phyloP scores from a whole-genome alignment of 2,888 invertebrate species.

The Hirtodrosophila histrioides region DNA sequence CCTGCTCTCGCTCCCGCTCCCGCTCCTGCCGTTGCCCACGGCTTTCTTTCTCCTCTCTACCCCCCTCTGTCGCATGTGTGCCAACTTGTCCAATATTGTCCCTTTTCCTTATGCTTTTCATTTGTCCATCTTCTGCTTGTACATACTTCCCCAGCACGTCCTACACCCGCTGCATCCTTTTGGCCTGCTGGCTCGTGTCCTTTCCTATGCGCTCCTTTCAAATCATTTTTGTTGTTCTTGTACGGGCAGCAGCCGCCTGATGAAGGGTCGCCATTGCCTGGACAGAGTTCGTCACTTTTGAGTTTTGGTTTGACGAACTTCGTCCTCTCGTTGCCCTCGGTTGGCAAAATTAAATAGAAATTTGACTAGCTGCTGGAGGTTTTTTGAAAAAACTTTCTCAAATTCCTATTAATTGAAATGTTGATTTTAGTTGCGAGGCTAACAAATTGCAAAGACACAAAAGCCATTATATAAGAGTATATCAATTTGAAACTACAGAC shows the following conservation, averaged over 20 bases:
- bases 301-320: slow-evolving; percentile 74
- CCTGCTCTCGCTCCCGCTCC: too few relatives aligned
- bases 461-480: slow-evolving; percentile 12
- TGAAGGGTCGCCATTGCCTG: slow-evolving; percentile 47
- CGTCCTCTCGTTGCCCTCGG: slow-evolving; percentile 40
- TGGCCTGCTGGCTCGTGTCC: slow-evolving; percentile 42
- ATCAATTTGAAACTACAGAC: slow-evolving; percentile 13
- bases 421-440: slow-evolving; percentile 56
- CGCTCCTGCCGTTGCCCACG: slow-evolving; percentile 5
- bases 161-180: slow-evolving; percentile 25
- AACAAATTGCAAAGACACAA: slow-evolving; percentile 34
- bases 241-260: slow-evolving; percentile 18
- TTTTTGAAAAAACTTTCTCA: slow-evolving; percentile 50
- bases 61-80: slow-evolving; percentile 48
- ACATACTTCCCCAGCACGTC: slow-evolving; percentile 42
- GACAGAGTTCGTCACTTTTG: slow-evolving; percentile 71
- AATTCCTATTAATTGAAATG: slow-evolving; percentile 72
- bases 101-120: slow-evolving; percentile 77
- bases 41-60: slow-evolving; percentile 1
- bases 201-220: slow-evolving; percentile 27
- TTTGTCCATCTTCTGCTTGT: slow-evolving; percentile 73
- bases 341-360: slow-evolving; percentile 49
- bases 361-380: slow-evolving; percentile 37
- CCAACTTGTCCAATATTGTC: slow-evolving; percentile 76
- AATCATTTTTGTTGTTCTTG: slow-evolving; percentile 50